These are phyloP conservation scores for Bombus polaris DNA, from an alignment of 1,140 invertebrate species.

Conservation along the genomic window DNA sequence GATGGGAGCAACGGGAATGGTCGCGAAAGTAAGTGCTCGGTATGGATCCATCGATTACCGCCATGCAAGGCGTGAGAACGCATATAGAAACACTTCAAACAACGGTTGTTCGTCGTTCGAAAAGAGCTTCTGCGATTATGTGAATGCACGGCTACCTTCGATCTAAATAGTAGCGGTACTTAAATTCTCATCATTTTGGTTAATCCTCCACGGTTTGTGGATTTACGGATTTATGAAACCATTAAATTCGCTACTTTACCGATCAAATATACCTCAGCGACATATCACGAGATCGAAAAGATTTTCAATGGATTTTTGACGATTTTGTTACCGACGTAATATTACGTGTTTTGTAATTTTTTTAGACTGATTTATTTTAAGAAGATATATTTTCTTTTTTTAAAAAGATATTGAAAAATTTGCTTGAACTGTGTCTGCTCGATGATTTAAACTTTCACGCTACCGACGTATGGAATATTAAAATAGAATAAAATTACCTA, in stretches of 20 bases:
- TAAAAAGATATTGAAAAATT: too few relatives aligned
- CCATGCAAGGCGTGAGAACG: conserved; percentile 37
- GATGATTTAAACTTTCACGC: too few relatives aligned
- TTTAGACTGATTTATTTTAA: too few relatives aligned
- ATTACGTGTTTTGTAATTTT: too few relatives aligned
- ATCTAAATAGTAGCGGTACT: conserved; percentile 35
- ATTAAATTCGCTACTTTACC: conserved; percentile 41
- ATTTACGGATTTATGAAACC: conserved; percentile 51
- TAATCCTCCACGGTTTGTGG: conserved; percentile 61
- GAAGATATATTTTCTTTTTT: too few relatives aligned
- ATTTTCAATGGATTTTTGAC: background rate
- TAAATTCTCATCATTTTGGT: conserved; percentile 59
- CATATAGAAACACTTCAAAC: conserved; percentile 46
- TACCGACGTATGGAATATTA: too few relatives aligned
- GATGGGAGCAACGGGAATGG: background rate
- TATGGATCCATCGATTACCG: conserved; percentile 16
- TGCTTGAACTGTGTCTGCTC: too few relatives aligned
- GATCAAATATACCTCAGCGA: background rate
- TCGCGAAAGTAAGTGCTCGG: background rate
- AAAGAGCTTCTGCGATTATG: background rate
- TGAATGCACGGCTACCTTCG: conserved; percentile 33
- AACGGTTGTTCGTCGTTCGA: conserved; percentile 3
- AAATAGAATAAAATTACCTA: too few relatives aligned
- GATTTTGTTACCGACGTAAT: too few relatives aligned
- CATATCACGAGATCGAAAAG: conserved; percentile 18